Evolutionary conservation across 2,113 vertebrate species (phyloP), one percentile per base, ranked within the genome.

Genomic region (Dryoscopus gambensis): DNA sequence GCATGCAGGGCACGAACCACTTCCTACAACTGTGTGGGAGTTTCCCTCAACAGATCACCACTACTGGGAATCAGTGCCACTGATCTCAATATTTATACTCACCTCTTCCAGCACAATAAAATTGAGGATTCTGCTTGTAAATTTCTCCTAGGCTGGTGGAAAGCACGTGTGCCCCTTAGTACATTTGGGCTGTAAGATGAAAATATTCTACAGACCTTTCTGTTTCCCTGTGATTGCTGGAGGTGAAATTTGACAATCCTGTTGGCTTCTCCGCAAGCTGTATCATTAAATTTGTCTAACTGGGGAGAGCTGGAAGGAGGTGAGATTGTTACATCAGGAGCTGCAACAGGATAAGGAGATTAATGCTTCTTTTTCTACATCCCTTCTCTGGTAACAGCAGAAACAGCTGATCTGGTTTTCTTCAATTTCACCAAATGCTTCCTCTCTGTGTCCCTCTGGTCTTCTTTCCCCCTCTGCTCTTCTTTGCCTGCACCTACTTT

Each of bases 1-100:
- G 20, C 0, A 3, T 1, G 0, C 25, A 70, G 8, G 7, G 1
- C 69, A 20, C 53, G 31, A 92, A 70, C 6, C 4, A 21, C 20
- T 57, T 77, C 17, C 23, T 84, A 56, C 0, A 0, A 35, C 13
- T 63, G 10, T 20, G 13, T 60, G 17, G 10, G 15, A 71, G 15
- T 76, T 95, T 79, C 39, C 22, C 10, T 56, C 46, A 33, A 18
- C 13, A 42, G 22, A 74, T 84, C 8, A 11, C 11, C 40, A 4
- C 14, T 50, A 10, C 0, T 46, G 7, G 10, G 5, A 62, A 13
- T 39, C 11, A 44, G 25, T 21, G 31, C 3, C 15, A 42, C 9
- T 62, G 46, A 25, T 40, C 37, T 65, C 73, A 60, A 2, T 28
- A n/a, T 33, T 37, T 57, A 35, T 37, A 7, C 3, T 62, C 5